Percentiles rank a stretch among this genome's conserved stretches.
Conservation (phyloP, 2,113 vertebrate genomes). For the Amblyopsis rosae region DNA sequence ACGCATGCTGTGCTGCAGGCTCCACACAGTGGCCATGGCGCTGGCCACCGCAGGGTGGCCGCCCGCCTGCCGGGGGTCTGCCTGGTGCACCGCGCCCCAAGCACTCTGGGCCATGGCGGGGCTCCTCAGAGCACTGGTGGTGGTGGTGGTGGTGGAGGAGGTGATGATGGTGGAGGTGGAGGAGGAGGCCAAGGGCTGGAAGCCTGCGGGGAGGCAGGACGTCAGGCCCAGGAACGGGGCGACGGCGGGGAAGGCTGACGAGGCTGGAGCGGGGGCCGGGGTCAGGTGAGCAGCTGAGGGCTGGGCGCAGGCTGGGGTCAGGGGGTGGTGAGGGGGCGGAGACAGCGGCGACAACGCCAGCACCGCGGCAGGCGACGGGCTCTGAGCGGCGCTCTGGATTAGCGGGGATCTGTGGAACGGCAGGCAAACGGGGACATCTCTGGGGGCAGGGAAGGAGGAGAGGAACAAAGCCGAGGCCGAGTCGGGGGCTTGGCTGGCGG, state of each 20-base stretch:
- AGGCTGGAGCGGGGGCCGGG: background rate
- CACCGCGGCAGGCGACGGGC: background rate
- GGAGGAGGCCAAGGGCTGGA: conserved; percentile 28
- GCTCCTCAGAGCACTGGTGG: conserved; percentile 37
- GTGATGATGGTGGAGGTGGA: background rate
- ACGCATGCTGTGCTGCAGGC: conserved; percentile 62
- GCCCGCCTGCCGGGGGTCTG: conserved; percentile 52
- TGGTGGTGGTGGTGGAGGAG: conserved; percentile 17
- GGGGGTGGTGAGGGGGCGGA: background rate
- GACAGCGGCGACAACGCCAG: background rate
- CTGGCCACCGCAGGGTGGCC: conserved; percentile 54
- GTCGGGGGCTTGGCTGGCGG: background rate
- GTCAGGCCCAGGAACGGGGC: conserved; percentile 31
- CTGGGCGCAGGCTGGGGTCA: conserved; percentile 11
- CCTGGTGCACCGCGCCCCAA: conserved; percentile 68
- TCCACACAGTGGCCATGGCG: conserved; percentile 67
- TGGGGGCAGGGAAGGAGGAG: conserved; percentile 22
- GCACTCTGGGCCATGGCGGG: conserved; percentile 50
- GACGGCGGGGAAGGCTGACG: background rate
- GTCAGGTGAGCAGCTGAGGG: conserved; percentile 1
- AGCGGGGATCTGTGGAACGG: conserved; percentile 41
- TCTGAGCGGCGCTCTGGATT: conserved; percentile 18
- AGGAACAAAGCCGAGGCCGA: conserved; percentile 11
- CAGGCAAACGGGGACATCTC: conserved; percentile 37
- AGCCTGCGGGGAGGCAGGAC: conserved; percentile 35